Evolutionary conservation across 2,888 invertebrate genomes (phyloP).

Genomic region (Colostygia pectinataria): DNA sequence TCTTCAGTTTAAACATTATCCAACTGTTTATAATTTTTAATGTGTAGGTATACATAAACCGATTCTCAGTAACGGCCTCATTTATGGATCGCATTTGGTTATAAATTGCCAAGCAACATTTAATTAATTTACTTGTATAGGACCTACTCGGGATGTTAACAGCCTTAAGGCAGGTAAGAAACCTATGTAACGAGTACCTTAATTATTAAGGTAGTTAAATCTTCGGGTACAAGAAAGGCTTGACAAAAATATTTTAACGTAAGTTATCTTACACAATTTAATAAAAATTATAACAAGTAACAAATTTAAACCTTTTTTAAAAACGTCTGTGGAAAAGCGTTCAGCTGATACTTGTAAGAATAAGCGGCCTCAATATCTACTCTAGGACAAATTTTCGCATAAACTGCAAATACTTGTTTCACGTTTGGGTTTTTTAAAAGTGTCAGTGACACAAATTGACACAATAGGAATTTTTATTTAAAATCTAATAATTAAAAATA

Average conservation of each 20-base stretch:
- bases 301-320: too few species aligned
- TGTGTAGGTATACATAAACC: constrained; percentile 4
- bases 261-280: constrained; percentile 1
- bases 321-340: too few species aligned
- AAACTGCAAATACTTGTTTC: too few species aligned
- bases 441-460: too few species aligned
- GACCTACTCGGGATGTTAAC: constrained; percentile 21
- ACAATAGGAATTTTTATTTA: too few species aligned
- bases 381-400: too few species aligned
- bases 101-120: constrained; percentile 21
- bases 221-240: constrained; percentile 2
- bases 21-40: constrained; percentile 17
- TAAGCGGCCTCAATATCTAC: too few species aligned
- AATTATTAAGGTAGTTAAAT: constrained; percentile 14
- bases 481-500: too few species aligned
- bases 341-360: too few species aligned
- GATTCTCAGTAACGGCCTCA: constrained; percentile 17
- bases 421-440: too few species aligned
- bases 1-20: neutral
- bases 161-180: constrained; percentile 20
- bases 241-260: constrained; percentile 1
- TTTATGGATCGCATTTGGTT: constrained; percentile 19
- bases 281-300: too few species aligned
- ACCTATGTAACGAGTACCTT: constrained; percentile 19
- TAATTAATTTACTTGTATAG: constrained; percentile 26